phyloP scores from a whole-genome alignment of 1,140 invertebrate genomes.

The Venustaconcha ellipsiformis region DNA sequence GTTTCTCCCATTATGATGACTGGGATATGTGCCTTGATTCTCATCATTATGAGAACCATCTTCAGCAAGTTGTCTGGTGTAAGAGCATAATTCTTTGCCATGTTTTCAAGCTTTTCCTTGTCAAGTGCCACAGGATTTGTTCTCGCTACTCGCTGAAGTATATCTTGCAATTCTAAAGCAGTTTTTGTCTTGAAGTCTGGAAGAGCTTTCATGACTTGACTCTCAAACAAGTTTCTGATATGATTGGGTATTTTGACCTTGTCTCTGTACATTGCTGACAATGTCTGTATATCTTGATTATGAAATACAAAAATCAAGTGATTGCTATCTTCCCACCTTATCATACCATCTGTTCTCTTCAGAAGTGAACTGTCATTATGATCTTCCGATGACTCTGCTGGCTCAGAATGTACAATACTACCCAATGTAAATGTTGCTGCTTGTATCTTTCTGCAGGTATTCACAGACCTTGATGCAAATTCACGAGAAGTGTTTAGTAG shows the following conservation, averaged over 20 bases:
- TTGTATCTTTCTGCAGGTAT: constrained; percentile 20
- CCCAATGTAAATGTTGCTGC: background rate
- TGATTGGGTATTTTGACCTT: constrained; percentile 15
- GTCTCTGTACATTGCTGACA: constrained; percentile 37
- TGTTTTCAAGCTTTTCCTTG: background rate
- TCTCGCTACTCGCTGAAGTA: constrained; percentile 31
- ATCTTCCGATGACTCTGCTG: background rate
- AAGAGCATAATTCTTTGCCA: constrained; percentile 35
- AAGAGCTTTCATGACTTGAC: constrained; percentile 23
- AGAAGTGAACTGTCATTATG: background rate
- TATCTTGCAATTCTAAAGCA: constrained; percentile 19
- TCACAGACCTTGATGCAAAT: constrained; percentile 34
- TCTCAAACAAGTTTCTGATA: constrained; percentile 32
- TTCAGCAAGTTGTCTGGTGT: constrained; percentile 49
- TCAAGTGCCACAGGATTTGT: background rate
- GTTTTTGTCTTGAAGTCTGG: constrained; percentile 21
- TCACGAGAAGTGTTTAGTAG: constrained; percentile 24
- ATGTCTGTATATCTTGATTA: constrained; percentile 29
- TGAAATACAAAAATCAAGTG: constrained; percentile 36
- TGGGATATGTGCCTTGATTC: constrained; percentile 45
- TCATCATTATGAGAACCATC: constrained; percentile 43
- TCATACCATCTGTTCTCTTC: constrained; percentile 22
- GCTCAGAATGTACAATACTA: background rate
- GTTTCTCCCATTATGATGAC: constrained; percentile 63
- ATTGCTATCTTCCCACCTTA: constrained; percentile 35